These are phyloP conservation scores for Peromyscus polionotus DNA, from an alignment of 2,113 vertebrate genomes.

Conservation along the genomic window DNA sequence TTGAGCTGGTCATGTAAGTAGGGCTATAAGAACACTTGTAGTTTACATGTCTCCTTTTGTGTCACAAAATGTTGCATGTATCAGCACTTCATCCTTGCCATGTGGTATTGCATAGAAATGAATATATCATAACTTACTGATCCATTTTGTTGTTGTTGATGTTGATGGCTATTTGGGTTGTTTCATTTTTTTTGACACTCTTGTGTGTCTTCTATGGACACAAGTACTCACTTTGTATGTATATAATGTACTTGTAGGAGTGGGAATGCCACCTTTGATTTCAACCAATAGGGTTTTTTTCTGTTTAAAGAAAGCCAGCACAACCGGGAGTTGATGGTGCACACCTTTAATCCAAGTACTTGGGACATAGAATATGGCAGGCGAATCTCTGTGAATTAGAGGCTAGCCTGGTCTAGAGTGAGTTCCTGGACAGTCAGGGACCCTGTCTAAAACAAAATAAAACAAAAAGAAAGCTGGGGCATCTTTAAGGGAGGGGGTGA, in stretches of 20 bases:
- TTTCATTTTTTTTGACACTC: constrained; percentile 60
- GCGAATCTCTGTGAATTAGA: not conserved
- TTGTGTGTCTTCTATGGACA: not conserved
- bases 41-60: constrained; percentile 1
- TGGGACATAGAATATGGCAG: not conserved
- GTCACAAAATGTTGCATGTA: not conserved
- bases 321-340: not conserved
- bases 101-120: constrained; percentile 17
- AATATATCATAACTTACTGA: not conserved
- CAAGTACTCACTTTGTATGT: not conserved
- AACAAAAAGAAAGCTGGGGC: not conserved
- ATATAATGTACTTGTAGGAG: not conserved
- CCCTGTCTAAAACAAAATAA: not conserved
- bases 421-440: not conserved
- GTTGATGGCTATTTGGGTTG: not conserved
- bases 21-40: not conserved
- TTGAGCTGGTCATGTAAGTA: constrained; percentile 49
- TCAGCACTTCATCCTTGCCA: constrained; percentile 46
- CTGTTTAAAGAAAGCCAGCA: constrained; percentile 2
- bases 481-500: not conserved
- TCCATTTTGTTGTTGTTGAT: not conserved
- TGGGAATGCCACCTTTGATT: not conserved
- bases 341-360: not conserved
- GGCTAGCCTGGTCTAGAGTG: not conserved
- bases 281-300: not conserved